phyloP scores from a whole-genome alignment of 2,888 invertebrate genomes.

The Glaucopsyche alexis region DNA sequence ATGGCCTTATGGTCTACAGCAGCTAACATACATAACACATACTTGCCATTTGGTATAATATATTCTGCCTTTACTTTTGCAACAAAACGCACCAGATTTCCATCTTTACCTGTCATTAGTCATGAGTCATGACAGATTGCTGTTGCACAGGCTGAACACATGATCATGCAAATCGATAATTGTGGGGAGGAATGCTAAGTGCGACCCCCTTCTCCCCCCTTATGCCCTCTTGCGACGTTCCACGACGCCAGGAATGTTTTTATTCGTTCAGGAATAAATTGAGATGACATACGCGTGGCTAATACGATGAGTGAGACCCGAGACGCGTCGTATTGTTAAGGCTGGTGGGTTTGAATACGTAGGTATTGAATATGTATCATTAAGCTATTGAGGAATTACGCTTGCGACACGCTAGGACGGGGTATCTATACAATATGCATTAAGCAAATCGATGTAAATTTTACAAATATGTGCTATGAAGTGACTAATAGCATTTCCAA shows the following conservation, averaged over 20 bases:
- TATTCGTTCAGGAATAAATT: slow-evolving; percentile 8
- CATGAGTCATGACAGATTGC: too few relatives aligned
- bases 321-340: background rate
- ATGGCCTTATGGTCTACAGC: too few relatives aligned
- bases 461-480: too few relatives aligned
- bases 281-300: background rate
- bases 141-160: background rate
- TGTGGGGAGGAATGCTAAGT: background rate
- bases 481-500: too few relatives aligned
- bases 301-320: background rate
- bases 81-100: background rate
- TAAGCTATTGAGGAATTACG: too few relatives aligned
- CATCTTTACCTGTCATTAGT: background rate
- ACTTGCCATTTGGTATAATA: too few relatives aligned
- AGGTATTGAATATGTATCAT: too few relatives aligned
- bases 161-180: slow-evolving; percentile 6
- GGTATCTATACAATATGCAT: too few relatives aligned
- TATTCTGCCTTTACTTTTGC: background rate
- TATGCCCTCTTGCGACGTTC: background rate
- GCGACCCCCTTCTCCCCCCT: background rate
- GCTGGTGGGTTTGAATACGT: background rate
- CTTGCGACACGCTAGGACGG: too few relatives aligned
- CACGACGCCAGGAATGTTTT: background rate
- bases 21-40: too few relatives aligned
- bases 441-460: too few relatives aligned